Evolutionary conservation across 2,797 vertebrate genomes (phyloP).

Genomic region (Semaprochilodus insignis): DNA sequence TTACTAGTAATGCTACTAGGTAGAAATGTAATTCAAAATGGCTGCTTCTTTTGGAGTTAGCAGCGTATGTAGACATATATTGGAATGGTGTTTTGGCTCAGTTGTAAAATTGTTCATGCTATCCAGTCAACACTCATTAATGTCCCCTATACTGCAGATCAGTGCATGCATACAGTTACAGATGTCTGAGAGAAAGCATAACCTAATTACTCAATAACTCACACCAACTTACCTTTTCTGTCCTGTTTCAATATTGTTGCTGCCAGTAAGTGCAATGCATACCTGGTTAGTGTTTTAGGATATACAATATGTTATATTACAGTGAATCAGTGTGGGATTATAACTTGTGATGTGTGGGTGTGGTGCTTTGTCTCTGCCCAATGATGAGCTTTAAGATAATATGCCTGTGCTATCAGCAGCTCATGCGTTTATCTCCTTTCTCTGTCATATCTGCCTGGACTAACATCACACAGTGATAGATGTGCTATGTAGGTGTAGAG

Average conservation of each 20-base stretch:
- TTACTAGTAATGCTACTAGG: not conserved
- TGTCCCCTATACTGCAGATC: not conserved
- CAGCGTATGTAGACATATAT: no score
- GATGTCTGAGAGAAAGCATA: not conserved
- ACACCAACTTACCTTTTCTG: not conserved
- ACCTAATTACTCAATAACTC: not conserved
- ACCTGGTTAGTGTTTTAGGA: not conserved
- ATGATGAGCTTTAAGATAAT: not conserved
- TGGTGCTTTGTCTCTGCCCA: constrained; percentile 10
- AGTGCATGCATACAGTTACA: not conserved
- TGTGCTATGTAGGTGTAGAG: not conserved
- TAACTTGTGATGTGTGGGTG: constrained; percentile 21
- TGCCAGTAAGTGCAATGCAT: not conserved
- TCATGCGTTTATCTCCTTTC: not conserved
- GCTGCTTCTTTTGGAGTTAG: no score
- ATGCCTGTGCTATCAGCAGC: not conserved
- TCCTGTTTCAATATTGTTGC: constrained; percentile 26
- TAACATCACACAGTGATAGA: not conserved
- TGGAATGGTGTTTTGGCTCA: no score
- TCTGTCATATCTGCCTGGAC: not conserved
- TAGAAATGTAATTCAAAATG: not conserved
- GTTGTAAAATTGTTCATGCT: no score
- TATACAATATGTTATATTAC: not conserved
- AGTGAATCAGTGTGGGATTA: not conserved
- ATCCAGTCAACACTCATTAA: not conserved